Evolutionary conservation across 1,140 invertebrate genomes (phyloP), one percentile per base, ranked within the genome.

Genomic region (Pseudomyrmex gracilis): DNA sequence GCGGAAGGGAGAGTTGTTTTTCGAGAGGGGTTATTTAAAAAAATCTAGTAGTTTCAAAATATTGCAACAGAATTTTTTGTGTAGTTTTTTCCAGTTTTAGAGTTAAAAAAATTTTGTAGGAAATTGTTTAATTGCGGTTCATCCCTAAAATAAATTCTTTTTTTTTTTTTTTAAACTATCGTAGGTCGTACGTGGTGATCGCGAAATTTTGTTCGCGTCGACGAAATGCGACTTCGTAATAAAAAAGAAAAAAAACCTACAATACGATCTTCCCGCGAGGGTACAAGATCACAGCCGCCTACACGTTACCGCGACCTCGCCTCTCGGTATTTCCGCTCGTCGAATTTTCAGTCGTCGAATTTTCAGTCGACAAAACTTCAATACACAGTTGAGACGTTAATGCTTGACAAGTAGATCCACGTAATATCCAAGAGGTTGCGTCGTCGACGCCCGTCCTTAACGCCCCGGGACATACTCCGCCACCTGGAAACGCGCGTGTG

Each of bases 331-430:
- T 34, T 34, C 34, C 34, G 34, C 34, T 34, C 34, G 34, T 34
- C 34, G 34, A 34, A 22, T 57, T 55, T 55, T 17, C 43, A 45
- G 17, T 55, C 51, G 34, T 24, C 76, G 64, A 78, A 24, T 22
- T 53, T 34, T 78, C 13, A 78, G 66, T 43, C 53, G 20, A 45
- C 66, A 58, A 80, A 78, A 80, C 76, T 80, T 80, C 1, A 47
- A 22, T 71, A 34, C 34, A 34, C 34, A 71, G 66, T 71, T 58
- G 66, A 70, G 66, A 60, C 76, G 20, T 71, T 80, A 80, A 80
- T 71, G 66, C 76, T 58, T 80, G 76, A 80, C 76, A 80, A 80
- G 76, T 80, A 71, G 76, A 80, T 80, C 76, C 66, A n/a, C 66
- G 76, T 80, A 80, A 80, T 80, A 80, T 71, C 76, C 22, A 70